Percentiles rank a stretch among this genome's conserved stretches.
Evolutionary conservation across 2,888 invertebrate species (phyloP).

Genomic region (Oscheius onirici): DNA sequence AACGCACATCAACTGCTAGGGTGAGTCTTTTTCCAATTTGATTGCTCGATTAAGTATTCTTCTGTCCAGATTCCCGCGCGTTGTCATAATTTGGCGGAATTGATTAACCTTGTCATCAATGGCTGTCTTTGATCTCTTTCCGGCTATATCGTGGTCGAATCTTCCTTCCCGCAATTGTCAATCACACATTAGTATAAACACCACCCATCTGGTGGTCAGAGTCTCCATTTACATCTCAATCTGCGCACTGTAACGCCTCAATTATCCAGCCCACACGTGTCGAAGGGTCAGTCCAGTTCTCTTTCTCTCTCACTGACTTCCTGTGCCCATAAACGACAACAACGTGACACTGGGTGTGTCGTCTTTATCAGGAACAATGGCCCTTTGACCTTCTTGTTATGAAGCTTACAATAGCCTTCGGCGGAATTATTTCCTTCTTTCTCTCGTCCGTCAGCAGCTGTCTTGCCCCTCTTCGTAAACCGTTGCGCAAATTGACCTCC

Average conservation of each 20-base stretch:
- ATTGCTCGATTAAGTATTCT: not conserved
- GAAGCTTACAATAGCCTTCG: no score
- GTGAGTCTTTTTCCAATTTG: conserved; percentile 9
- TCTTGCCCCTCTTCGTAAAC: not conserved
- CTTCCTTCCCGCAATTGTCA: conserved; percentile 2
- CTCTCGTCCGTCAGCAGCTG: not conserved
- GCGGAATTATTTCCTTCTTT: no score
- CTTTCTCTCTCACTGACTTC: no score
- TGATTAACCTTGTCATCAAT: conserved; percentile 11
- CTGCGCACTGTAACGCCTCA: conserved; percentile 22
- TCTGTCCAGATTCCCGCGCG: conserved; percentile 3
- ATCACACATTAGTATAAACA: not conserved
- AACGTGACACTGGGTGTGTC: no score
- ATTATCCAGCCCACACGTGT: not conserved
- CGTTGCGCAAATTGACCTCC: conserved; percentile 6
- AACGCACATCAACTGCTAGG: conserved; percentile 25
- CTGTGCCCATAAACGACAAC: no score
- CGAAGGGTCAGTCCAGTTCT: not conserved
- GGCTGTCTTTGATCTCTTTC: not conserved
- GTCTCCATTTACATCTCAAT: conserved; percentile 30
- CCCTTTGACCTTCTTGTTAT: no score
- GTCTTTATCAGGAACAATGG: no score
- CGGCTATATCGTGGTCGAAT: not conserved
- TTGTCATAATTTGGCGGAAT: conserved; percentile 2
- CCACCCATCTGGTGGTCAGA: not conserved